These are phyloP conservation scores for Syrphus vitripennis DNA, from an alignment of 2,888 invertebrate genomes.

Conservation along the genomic window DNA sequence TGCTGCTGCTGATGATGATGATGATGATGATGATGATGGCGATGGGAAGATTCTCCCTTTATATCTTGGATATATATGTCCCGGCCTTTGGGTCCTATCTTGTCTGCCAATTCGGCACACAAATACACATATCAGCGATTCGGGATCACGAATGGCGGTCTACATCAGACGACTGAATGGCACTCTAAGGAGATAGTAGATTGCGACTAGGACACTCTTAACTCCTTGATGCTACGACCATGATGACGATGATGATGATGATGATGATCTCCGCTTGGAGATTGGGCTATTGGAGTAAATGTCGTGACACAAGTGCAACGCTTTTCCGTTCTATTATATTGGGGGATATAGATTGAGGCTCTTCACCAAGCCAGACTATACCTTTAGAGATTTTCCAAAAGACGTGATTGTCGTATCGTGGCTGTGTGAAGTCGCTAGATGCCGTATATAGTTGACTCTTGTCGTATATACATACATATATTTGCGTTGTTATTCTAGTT, in stretches of 20 bases:
- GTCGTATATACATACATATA: background rate
- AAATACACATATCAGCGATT: constrained; percentile 65
- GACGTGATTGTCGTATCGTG: constrained; percentile 40
- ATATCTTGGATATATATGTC: constrained; percentile 37
- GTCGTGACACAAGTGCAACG: constrained; percentile 70
- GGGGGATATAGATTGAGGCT: constrained; percentile 26
- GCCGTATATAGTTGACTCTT: background rate
- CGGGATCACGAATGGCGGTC: constrained; percentile 68
- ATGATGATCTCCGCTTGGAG: constrained; percentile 55
- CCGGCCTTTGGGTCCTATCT: constrained; percentile 35
- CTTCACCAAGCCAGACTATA: background rate
- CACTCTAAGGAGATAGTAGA: constrained; percentile 33
- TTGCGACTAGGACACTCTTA: constrained; percentile 30
- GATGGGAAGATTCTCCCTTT: constrained; percentile 43
- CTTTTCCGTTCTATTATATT: constrained; percentile 48
- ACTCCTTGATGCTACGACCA: constrained; percentile 36
- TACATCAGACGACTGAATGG: constrained; percentile 48
- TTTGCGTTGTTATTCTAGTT: constrained; percentile 13
- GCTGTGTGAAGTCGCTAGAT: background rate
- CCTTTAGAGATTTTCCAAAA: background rate
- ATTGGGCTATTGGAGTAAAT: constrained; percentile 67
- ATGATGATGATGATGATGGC: constrained; percentile 55
- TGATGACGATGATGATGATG: constrained; percentile 40
- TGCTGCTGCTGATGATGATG: constrained; percentile 45
- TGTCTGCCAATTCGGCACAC: constrained; percentile 65